Base-by-base conservation (phyloP, 2,113 vertebrate species). In the Mellivora capensis region DNA sequence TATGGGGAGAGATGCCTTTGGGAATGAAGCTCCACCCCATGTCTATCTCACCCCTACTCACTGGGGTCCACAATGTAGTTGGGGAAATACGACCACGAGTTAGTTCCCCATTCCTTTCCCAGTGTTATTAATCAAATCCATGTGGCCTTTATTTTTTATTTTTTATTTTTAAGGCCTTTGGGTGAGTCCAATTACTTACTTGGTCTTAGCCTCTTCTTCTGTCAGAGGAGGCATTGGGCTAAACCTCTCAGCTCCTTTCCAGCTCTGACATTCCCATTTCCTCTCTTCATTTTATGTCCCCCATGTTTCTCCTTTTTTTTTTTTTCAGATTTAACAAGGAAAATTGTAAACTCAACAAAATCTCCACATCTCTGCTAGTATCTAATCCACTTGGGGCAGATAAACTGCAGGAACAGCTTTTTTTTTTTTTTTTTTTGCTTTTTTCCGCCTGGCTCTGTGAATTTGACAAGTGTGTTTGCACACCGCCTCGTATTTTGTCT, bases 301-400 rank as follows among this genome's bases (percentile, higher is more conserved):
- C 34, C 27, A 14, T 18, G 7, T 82, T 54, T 62, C 81, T 93
- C 23, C 47, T 61, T 31, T 74, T 69, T 59, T n/a, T 61, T 31
- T 74, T 74, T 71, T 39, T 42, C 62, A 44, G 52, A 72, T 87
- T 79, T 90, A 67, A 83, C 39, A 88, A 80, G 39, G 74, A 90
- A 76, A 94, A 90, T 67, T 93, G 62, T 87, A 47, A 87, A 37
- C 64, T 18, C 88, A 72, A 84, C 71, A 94, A n/a, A 91, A 69
- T 61, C 59, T 83, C 31, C n/a, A 25, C 1, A 0, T 80, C 59
- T 80, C 94, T 76, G 72, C 54, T 69, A 62, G 92, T 25, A 34
- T 49, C 34, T 14, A 14, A 72, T 59, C 44, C 85, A 87, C 37
- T 67, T 34, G 39, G 37, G 86, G 29, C 77, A 72, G 74, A 83